Evolutionary conservation across 2,113 vertebrate genomes (phyloP), one percentile per base, ranked within the genome.

Genomic region (Donacobius atricapilla): DNA sequence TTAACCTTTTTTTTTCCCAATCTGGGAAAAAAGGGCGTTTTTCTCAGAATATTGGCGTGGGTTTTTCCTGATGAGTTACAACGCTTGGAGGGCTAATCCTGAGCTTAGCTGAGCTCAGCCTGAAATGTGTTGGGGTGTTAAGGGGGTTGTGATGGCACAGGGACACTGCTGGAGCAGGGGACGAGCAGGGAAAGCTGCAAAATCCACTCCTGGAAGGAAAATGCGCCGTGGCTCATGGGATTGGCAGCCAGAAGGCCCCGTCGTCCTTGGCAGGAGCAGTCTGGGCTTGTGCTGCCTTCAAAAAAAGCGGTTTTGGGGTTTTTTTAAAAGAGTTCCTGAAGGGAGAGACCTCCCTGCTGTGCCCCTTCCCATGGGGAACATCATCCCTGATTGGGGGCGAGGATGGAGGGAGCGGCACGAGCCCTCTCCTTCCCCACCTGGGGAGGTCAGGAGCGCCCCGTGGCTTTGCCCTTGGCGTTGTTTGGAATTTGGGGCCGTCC

Each of bases 1-100:
- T 76, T 79, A 94, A 95, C 57, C 70, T 97, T 97, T 87, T 50
- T 93, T 96, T 86, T 83, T 60, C 73, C 70, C 64, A 48, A 2
- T 73, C 57, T 70, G 44, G 53, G 20, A 2, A 23, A 64, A 72
- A 80, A 16, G 13, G 15, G 5, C 13, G 0, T 48, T 69, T 90
- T 70, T 28, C 76, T 95, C 20, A 39, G 13, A 35, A 64, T 60
- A 39, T 21, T 10, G 51, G 27, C 10, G 31, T 39, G 81, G 70
- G 50, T 33, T 84, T 71, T 81, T 63, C 56, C 63, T 93, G 80
- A 57, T 37, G 69, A 24, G 28, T 57, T 66, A 8, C 54, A 42
- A 72, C 89, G 35, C 63, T 95, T 64, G 50, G 42, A 51, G 87
- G 37, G n/a, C 15, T 70, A 63, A 95, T 65, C 35, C 2, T 3